Conservation (phyloP, 2,797 vertebrate genomes). For the Taeniopygia guttata region DNA sequence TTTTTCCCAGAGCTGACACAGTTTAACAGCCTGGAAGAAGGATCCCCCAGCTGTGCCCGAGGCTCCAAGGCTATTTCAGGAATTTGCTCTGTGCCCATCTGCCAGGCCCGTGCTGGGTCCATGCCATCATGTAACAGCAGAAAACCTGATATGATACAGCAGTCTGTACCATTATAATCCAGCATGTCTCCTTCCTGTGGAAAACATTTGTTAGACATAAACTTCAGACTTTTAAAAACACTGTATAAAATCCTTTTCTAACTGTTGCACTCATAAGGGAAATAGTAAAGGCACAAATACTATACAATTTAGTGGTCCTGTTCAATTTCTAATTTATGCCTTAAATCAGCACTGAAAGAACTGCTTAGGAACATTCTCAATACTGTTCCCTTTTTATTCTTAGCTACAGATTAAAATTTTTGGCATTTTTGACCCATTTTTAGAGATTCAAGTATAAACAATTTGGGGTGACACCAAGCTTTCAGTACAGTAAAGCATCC, state of each 20-base stretch:
- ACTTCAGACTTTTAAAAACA: neutral
- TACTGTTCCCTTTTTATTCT: neutral
- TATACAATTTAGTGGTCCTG: neutral
- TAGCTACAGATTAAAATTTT: neutral
- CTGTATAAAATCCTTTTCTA: neutral
- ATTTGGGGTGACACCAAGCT: neutral
- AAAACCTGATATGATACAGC: neutral
- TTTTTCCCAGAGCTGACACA: neutral
- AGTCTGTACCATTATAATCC: neutral
- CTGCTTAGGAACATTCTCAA: neutral
- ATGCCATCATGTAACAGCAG: neutral
- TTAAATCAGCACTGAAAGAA: neutral
- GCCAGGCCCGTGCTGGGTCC: neutral
- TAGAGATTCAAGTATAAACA: neutral
- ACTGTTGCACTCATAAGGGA: neutral
- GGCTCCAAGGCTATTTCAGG: neutral
- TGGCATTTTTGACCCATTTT: neutral
- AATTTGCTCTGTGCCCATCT: neutral
- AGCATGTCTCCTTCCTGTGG: neutral
- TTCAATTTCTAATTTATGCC: neutral
- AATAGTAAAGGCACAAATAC: neutral
- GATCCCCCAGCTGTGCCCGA: neutral
- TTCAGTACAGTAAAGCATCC: neutral
- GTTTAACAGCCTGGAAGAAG: neutral
- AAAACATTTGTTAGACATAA: neutral